These are phyloP conservation scores for Ganaspis sp. DNA, from an alignment of 1,140 invertebrate genomes.

Conservation along the genomic window DNA sequence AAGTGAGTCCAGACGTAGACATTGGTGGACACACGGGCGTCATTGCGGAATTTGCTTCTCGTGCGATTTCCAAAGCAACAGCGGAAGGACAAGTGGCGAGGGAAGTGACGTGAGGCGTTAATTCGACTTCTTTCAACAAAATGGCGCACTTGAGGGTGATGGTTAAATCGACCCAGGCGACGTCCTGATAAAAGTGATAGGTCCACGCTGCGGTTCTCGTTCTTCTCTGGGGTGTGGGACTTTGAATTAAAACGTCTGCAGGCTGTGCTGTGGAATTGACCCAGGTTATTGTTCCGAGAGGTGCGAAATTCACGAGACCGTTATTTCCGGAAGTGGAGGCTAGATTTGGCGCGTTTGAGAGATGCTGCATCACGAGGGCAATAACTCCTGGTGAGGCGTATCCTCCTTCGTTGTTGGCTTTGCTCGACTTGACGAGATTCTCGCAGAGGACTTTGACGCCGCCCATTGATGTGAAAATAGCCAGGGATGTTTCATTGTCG, in stretches of 20 bases:
- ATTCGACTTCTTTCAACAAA: conserved; percentile 90
- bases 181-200: conserved; percentile 94
- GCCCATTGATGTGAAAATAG: conserved; percentile 80
- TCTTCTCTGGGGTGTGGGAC: conserved; percentile 84
- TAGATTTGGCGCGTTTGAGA: conserved; percentile 76
- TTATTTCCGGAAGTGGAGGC: conserved; percentile 74
- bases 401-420: conserved; percentile 62
- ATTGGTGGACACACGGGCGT: conserved; percentile 84
- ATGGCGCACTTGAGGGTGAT: conserved; percentile 93
- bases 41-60: conserved; percentile 78
- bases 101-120: conserved; percentile 90
- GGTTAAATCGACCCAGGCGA: conserved; percentile 90
- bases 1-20: conserved; percentile 89
- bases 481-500: conserved; percentile 81
- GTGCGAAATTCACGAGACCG: conserved; percentile 91
- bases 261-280: conserved; percentile 91
- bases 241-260: conserved; percentile 88
- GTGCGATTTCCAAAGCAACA: conserved; percentile 87
- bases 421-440: conserved; percentile 78
- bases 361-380: conserved; percentile 81
- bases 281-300: conserved; percentile 87
- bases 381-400: conserved; percentile 71
- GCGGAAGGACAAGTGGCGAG: conserved; percentile 90
- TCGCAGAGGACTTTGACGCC: conserved; percentile 79
- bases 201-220: conserved; percentile 92